phyloP scores from a whole-genome alignment of 2,113 vertebrate species.

The Engraulis encrasicolus region DNA sequence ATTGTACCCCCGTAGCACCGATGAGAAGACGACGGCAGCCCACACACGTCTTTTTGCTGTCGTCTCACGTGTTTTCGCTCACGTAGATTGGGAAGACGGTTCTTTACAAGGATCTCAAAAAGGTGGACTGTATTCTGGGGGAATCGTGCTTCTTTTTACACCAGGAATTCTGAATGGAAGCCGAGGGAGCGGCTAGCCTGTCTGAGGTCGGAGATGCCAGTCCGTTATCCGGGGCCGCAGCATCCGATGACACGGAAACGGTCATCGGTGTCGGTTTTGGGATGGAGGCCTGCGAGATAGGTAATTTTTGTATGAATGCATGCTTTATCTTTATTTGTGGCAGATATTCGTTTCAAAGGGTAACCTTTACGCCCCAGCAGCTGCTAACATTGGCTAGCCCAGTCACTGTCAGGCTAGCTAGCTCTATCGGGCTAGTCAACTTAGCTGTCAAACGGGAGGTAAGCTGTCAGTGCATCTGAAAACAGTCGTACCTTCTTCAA shows the following conservation, averaged over 20 bases:
- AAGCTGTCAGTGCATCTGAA: background rate
- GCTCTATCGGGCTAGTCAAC: background rate
- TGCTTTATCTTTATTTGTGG: background rate
- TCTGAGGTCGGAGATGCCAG: slow-evolving; percentile 76
- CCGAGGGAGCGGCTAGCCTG: slow-evolving; percentile 77
- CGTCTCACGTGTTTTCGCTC: background rate
- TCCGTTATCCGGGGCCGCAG: slow-evolving; percentile 69
- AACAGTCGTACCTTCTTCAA: background rate
- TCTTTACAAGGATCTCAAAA: slow-evolving; percentile 27
- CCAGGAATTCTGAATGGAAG: slow-evolving; percentile 75
- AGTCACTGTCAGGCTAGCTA: slow-evolving; percentile 18
- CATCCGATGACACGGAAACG: slow-evolving; percentile 76
- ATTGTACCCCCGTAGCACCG: slow-evolving; percentile 49
- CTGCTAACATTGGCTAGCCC: background rate
- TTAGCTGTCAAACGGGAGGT: slow-evolving; percentile 12
- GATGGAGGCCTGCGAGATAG: slow-evolving; percentile 70
- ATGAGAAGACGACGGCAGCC: slow-evolving; percentile 61
- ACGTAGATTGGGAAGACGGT: background rate
- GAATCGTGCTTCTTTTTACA: slow-evolving; percentile 45
- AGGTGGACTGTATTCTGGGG: slow-evolving; percentile 52
- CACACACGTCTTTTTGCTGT: background rate
- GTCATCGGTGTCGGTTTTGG: slow-evolving; percentile 72
- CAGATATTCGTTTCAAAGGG: background rate
- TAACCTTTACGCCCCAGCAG: background rate
- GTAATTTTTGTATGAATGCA: slow-evolving; percentile 51